Percentiles rank a stretch among this genome's conserved stretches.
Evolutionary conservation across 2,888 invertebrate genomes (phyloP).

Genomic region (Xylota sylvarum): DNA sequence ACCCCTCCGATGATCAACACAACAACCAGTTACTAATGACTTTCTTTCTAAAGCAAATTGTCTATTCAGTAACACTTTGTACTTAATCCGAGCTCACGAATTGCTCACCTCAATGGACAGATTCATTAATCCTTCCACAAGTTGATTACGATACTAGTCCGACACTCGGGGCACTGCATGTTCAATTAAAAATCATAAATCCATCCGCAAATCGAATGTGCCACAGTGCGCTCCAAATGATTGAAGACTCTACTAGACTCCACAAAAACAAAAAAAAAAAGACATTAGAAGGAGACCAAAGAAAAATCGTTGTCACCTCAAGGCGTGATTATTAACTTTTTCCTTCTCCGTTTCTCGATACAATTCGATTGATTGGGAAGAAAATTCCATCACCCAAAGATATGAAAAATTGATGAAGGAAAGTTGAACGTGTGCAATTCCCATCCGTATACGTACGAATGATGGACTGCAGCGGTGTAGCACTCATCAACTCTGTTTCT

Average conservation of each 20-base stretch:
- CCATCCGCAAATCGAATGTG: conserved; percentile 61
- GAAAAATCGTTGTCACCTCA: conserved; percentile 67
- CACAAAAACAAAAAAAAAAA: conserved; percentile 14
- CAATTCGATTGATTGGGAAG: conserved; percentile 69
- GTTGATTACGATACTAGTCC: conserved; percentile 56
- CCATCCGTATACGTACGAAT: conserved; percentile 3
- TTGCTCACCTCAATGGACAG: conserved; percentile 52
- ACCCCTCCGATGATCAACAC: conserved; percentile 12
- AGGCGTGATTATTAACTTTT: conserved; percentile 73
- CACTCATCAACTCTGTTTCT: conserved; percentile 51
- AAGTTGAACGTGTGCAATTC: conserved; percentile 48
- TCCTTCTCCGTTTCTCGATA: conserved; percentile 42
- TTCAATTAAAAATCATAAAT: conserved; percentile 76
- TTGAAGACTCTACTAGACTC: conserved; percentile 24
- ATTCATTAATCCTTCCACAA: conserved; percentile 56
- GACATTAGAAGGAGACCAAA: conserved; percentile 49
- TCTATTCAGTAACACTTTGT: conserved; percentile 25
- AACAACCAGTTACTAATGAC: conserved; percentile 45
- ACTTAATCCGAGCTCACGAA: conserved; percentile 44
- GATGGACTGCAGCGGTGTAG: conserved; percentile 18
- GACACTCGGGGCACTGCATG: conserved; percentile 48
- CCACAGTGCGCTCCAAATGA: conserved; percentile 38
- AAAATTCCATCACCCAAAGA: conserved; percentile 72
- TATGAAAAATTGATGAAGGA: conserved; percentile 76
- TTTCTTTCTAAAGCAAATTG: conserved; percentile 47